Base-by-base conservation (phyloP, 1,140 invertebrate genomes). In the Chymomyza costata region DNA sequence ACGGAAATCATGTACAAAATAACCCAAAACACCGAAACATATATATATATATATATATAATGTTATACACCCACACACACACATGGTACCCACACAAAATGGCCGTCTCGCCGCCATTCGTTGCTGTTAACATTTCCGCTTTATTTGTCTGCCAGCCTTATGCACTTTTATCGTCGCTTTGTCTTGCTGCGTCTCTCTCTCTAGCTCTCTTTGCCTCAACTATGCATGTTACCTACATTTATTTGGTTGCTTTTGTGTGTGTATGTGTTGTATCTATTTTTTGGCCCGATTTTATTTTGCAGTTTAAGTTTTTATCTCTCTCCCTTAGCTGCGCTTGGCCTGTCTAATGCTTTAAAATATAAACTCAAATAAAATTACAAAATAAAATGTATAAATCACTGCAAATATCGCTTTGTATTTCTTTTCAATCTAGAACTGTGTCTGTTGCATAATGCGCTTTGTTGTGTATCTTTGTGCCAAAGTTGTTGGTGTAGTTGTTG, bases 81-180 rank as follows among this genome's bases (percentile, higher is more conserved):
- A 13, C 13, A 34, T 37, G 25, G 2, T 44, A 55, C n/a, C n/a
- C n/a, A n/a, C n/a, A n/a, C 39, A 60, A 55, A 60, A 60, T 55
- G 57, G 45, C 46, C 44, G 44, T 41, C 66, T 25, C 14, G 71
- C 66, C 73, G 63, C 66, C 71, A 78, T 71, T 78, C 63, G 71
- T 80, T 78, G 73, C 63, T 60, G 71, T 78, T 78, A 78, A 78
- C 71, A 78, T 78, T 80, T 78, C 71, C 71, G 71, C 67, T 78
- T 80, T 78, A 78, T 80, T 76, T 76, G 71, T 76, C 71, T 63
- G 71, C 54, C 71, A 59, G 73, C 71, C 66, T 57, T 61, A 56
- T 65, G 62, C 57, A 46, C 51, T 65, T n/a, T 65, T 65, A 65
- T 65, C 61, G 15, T 46, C 39, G 32, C 25, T 28, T 15, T 39